These are phyloP conservation scores for Serilophus lunatus DNA, from an alignment of 2,113 vertebrate species.

Conservation along the genomic window DNA sequence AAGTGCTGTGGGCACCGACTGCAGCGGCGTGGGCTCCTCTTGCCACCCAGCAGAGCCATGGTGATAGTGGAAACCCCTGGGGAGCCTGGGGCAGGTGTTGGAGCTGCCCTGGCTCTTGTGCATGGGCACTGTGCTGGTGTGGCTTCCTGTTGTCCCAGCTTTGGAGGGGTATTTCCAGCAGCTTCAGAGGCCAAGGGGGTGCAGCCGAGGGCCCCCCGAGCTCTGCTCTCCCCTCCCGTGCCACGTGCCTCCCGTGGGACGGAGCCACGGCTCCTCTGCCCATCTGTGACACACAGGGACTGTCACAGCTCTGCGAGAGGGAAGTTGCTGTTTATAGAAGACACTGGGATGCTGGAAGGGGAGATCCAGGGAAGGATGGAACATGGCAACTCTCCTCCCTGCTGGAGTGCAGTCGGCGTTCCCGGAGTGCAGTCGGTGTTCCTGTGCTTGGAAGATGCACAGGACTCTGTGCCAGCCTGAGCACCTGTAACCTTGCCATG, in stretches of 20 bases:
- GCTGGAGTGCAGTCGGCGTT: too few relatives aligned
- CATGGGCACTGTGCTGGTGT: accelerated
- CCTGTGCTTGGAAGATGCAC: background rate
- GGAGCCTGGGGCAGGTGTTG: accelerated
- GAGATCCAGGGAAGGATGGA: background rate
- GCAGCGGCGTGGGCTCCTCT: background rate
- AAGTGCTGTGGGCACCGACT: background rate
- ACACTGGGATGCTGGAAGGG: accelerated
- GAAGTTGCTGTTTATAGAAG: background rate
- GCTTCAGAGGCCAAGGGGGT: background rate
- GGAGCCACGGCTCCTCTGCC: background rate
- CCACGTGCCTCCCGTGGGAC: background rate
- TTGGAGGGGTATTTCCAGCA: background rate
- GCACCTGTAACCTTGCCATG: accelerated
- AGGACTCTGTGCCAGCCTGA: background rate
- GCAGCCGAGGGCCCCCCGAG: background rate
- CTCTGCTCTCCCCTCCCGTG: background rate
- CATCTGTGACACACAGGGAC: background rate
- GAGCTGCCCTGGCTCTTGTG: accelerated
- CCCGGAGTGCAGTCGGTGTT: accelerated
- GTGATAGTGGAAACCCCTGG: background rate
- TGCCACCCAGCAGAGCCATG: background rate
- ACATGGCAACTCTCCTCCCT: background rate
- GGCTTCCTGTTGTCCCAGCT: background rate
- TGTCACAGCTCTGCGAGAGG: background rate